phyloP scores from a whole-genome alignment of 2,113 vertebrate genomes.

The Rattus norvegicus region GRCr8 NC_086025.1:58989001-58989500 shows the following conservation, averaged over 20 bases:
- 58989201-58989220: no score
- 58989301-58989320: no score
- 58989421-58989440: not conserved
- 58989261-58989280: no score
- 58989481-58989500: constrained; percentile 1
- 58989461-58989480: constrained; percentile 5
- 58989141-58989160: no score
- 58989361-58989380: constrained; percentile 49
- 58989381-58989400: constrained; percentile 31
- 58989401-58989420: constrained; percentile 26
- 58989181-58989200: no score
- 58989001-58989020: not conserved
- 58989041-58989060: not conserved
- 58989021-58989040: not conserved
- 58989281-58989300: no score
- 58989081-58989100: not conserved
- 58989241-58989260: no score
- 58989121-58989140: no score
- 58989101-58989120: not conserved
- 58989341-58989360: no score
- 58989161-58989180: no score
- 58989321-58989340: no score
- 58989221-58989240: not conserved
- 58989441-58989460: not conserved
- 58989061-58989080: not conserved